Base-by-base conservation (phyloP, 1,140 invertebrate species). In the Gryllus bimaculatus region DNA sequence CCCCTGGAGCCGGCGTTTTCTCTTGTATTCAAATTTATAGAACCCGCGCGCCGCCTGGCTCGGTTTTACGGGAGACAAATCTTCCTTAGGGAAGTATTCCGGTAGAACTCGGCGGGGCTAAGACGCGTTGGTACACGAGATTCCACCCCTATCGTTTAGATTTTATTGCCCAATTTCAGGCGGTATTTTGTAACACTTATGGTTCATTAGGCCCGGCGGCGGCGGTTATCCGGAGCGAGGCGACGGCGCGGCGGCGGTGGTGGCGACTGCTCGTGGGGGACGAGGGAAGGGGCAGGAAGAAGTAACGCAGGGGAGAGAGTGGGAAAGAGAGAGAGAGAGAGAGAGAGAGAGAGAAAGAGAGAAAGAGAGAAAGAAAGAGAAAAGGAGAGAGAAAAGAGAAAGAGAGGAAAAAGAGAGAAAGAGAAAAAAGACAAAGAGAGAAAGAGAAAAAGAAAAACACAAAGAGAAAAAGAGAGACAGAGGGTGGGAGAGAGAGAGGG, bases 111-210 rank as follows among this genome's bases (percentile, higher is more conserved):
- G 54, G 10, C 10, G 54, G 54, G 54, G 54, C 18, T 66, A 66
- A 66, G 54, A 66, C 54, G 54, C 54, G 10, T 39, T 18, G 54
- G 10, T 66, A 66, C 54, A 66, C 10, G 54, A 18, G 18, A 66
- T 66, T 66, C 54, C 54, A 10, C 54, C 18, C 54, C 54, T 66
- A 66, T 66, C 54, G 54, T 66, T 66, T 66, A 66, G 18, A 66
- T 66, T 66, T 66, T 66, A 66, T 66, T 66, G 54, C 54, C 54
- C 54, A 66, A 66, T 66, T 66, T 66, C 54, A 1, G 54, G 10
- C 18, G 54, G 54, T 66, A 66, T 66, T 66, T 66, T 66, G 54
- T 66, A 66, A 66, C 54, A 66, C 54, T 66, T 66, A 66, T 66
- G 54, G 10, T 66, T 66, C 54, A 66, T 66, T 66, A 66, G 54